Conservation (phyloP, 2,113 vertebrate species). For the Apistogramma diplotaenia region DNA sequence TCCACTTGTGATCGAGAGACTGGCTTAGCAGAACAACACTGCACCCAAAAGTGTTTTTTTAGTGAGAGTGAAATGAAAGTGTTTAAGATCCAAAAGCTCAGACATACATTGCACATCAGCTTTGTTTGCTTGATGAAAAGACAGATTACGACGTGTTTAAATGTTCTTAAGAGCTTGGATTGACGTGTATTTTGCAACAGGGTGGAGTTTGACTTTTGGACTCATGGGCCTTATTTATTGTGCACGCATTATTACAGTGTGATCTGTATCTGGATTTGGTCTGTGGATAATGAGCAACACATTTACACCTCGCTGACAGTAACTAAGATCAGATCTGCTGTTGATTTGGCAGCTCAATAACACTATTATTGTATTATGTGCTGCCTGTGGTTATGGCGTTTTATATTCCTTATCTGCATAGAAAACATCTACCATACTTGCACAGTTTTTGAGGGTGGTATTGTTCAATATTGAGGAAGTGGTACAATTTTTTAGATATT, state of each 20-base stretch:
- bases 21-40: not conserved
- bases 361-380: not conserved
- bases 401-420: not conserved
- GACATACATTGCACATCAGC: not conserved
- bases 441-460: not conserved
- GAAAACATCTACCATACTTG: not conserved
- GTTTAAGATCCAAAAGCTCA: constrained; percentile 13
- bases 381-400: not conserved
- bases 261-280: not conserved
- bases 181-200: constrained; percentile 23
- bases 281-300: not conserved
- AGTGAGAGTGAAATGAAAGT: constrained; percentile 33
- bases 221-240: constrained; percentile 37
- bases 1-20: not conserved
- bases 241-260: constrained; percentile 22
- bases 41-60: not conserved
- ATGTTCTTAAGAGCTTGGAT: constrained; percentile 22
- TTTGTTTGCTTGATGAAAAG: constrained; percentile 32
- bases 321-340: not conserved
- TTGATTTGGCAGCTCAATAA: not conserved
- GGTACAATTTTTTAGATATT: not conserved
- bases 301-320: not conserved
- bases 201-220: constrained; percentile 66
- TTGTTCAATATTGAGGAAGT: not conserved
- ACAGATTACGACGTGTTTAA: constrained; percentile 44